Evolutionary conservation across 2,797 vertebrate species (phyloP), one percentile per base, ranked within the genome.

Genomic region (Onychomys torridus): DNA sequence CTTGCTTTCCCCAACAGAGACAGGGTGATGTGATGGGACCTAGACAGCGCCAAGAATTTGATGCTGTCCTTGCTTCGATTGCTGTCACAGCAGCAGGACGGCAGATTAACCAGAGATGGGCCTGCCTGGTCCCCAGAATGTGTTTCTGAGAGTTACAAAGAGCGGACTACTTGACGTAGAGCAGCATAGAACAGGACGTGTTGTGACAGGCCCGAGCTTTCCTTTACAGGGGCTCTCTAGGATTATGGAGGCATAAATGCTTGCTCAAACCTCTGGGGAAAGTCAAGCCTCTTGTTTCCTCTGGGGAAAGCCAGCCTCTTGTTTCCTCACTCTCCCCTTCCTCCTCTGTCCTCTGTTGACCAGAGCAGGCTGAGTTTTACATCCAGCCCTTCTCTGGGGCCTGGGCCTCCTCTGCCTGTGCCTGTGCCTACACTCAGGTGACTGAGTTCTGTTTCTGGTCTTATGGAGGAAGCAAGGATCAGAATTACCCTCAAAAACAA

Each of bases 221-320:
- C 49, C 93, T 97, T 94, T 96, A 95, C 83, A 93, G 78, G 94
- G n/a, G 75, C 79, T 90, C 95, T 97, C 96, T 95, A 95, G 95
- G 97, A 97, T 98, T 97, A 97, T 11, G 81, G 97, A 96, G 96
- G 61, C 87, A 94, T 71, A 57, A 75, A 59, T 89, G 95, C 95
- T 75, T 95, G 83, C 97, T 94, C 88, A 92, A 65, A 40, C 97
- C 97, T 97, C 97, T 89, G 97, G 98, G 96, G 94, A 95, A 98
- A 97, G 98, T 96, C 52, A n/a, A 95, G 97, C 92, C 94, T 96
- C 98, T 98, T 98, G 93, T 98, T 95, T 97, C 97, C 97, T 97
- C 97, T 89, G 97, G 98, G 96, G 94, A 95, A 98, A 97, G 97
- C 96, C 96, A 95, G 97, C 92, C 94, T 96, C 98, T 98, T 98